phyloP scores from a whole-genome alignment of 35 echinoderm and acorn worm species.

The Apostichopus californicus region DNA sequence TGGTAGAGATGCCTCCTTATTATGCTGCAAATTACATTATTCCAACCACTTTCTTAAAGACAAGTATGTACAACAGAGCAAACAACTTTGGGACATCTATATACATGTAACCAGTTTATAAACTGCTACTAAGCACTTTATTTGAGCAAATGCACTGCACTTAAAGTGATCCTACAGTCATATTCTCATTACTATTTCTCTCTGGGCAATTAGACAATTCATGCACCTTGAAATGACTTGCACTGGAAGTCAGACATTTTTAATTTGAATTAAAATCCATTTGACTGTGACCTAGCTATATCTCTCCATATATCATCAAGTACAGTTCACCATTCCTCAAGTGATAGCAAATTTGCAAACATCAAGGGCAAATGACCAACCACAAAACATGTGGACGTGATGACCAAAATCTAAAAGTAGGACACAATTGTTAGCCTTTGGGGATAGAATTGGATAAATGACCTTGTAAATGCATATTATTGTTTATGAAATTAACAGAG shows the following conservation, averaged over 20 bases:
- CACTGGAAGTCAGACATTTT: background rate
- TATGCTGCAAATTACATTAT: too few species aligned
- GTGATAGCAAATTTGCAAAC: background rate
- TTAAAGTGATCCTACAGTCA: too few species aligned
- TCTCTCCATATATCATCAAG: background rate
- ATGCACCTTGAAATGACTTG: background rate
- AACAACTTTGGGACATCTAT: too few species aligned
- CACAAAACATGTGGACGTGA: background rate
- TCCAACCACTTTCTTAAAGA: too few species aligned
- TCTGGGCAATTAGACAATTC: too few species aligned
- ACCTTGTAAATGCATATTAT: background rate
- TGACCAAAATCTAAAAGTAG: background rate
- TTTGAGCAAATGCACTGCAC: too few species aligned
- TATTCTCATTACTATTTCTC: too few species aligned
- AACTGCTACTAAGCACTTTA: too few species aligned
- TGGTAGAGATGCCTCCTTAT: too few species aligned
- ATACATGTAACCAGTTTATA: too few species aligned
- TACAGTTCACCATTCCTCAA: background rate
- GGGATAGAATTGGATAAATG: background rate
- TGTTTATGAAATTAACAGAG: background rate
- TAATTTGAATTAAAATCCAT: background rate
- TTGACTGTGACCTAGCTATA: background rate
- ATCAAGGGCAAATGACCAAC: background rate
- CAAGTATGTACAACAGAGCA: too few species aligned
- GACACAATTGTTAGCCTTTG: background rate